Conservation (phyloP, 2,113 vertebrate species). For the Etheostoma spectabile region DNA sequence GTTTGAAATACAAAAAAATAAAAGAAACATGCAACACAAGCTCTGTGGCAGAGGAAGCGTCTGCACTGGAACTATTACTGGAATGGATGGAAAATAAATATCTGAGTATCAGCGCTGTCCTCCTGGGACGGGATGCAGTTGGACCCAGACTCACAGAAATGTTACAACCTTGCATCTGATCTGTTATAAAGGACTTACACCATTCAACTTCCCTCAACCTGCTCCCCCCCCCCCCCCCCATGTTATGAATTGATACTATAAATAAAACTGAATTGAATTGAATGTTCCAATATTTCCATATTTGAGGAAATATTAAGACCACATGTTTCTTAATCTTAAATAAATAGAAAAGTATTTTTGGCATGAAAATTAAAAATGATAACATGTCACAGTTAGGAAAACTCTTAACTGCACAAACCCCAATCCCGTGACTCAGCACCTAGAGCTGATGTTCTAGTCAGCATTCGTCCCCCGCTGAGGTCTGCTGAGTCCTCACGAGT, state of each 20-base stretch:
- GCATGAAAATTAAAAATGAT: neutral
- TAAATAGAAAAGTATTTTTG: conserved; percentile 42
- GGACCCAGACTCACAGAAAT: conserved; percentile 20
- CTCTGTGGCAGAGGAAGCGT: neutral
- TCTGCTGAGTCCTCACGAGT: conserved; percentile 83
- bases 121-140: conserved; percentile 22
- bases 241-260: too few species aligned
- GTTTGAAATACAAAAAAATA: neutral
- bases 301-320: neutral
- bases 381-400: neutral
- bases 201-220: neutral
- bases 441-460: neutral
- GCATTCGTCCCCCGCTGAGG: neutral
- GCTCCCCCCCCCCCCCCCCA: too few species aligned
- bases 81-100: conserved; percentile 52
- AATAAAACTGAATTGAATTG: too few species aligned
- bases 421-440: neutral
- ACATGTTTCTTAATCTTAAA: neutral
- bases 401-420: neutral
- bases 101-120: neutral
- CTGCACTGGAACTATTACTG: neutral
- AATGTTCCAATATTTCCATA: neutral
- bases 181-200: neutral
- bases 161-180: neutral
- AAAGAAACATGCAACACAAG: conserved; percentile 3